phyloP scores from a whole-genome alignment of 1,140 invertebrate genomes.

The Melanaphis sacchari region DNA sequence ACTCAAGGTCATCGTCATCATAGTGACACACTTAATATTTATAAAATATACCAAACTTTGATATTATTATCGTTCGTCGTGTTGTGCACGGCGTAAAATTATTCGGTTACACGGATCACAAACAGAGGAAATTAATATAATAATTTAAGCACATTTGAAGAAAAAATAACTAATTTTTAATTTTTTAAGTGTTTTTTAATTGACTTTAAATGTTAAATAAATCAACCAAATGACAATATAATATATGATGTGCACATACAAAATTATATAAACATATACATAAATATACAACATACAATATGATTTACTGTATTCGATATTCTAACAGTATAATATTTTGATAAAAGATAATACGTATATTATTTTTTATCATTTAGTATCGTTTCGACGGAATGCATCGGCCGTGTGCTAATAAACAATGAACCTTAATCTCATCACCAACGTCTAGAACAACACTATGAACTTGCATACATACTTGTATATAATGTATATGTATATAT shows the following conservation, averaged over 20 bases:
- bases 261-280: not conserved
- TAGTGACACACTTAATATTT: not conserved
- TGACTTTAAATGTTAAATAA: not conserved
- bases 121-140: not conserved
- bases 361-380: not conserved
- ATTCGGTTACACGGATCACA: not conserved
- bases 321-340: not conserved
- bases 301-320: not conserved
- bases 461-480: not conserved
- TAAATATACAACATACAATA: not conserved
- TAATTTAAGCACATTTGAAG: not conserved
- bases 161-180: not conserved
- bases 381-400: not conserved
- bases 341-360: not conserved
- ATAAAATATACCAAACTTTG: not conserved
- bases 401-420: not conserved
- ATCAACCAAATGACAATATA: slow-evolving; percentile 1
- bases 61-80: not conserved
- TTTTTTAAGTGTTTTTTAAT: not conserved
- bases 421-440: not conserved
- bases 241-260: not conserved
- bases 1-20: not conserved
- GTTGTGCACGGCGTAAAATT: not conserved
- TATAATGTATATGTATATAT: not conserved
- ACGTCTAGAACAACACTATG: not conserved